These are phyloP conservation scores for Acyrthosiphon pisum DNA, from an alignment of 1,140 invertebrate species.

Conservation along the genomic window DNA sequence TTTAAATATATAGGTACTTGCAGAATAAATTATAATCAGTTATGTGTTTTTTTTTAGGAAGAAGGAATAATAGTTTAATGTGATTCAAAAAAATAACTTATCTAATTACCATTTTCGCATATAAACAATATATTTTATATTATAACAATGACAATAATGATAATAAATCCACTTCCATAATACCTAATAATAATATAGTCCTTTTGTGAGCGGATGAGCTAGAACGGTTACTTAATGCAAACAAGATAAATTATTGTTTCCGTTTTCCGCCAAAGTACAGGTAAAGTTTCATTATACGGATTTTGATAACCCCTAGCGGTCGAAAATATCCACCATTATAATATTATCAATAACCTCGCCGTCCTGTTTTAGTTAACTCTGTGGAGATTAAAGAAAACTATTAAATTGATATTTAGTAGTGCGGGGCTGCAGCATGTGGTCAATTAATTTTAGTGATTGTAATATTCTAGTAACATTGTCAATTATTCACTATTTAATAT, in stretches of 20 bases:
- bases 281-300: background rate
- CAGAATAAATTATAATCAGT: no score
- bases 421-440: background rate
- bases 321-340: background rate
- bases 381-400: constrained; percentile 21
- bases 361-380: background rate
- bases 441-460: background rate
- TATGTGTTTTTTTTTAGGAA: background rate
- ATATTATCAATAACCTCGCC: background rate
- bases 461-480: background rate
- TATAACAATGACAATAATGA: background rate
- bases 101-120: background rate
- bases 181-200: background rate
- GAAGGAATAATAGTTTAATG: background rate
- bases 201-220: background rate
- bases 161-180: background rate
- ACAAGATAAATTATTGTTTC: constrained; percentile 36
- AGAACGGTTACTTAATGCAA: background rate
- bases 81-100: background rate
- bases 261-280: constrained; percentile 16
- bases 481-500: background rate
- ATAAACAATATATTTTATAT: background rate
- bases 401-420: background rate
- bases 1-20: background rate
- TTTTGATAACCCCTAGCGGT: background rate